These are phyloP conservation scores for Salvelinus namaycush DNA, from an alignment of 2,113 vertebrate genomes.

Conservation along the genomic window DNA sequence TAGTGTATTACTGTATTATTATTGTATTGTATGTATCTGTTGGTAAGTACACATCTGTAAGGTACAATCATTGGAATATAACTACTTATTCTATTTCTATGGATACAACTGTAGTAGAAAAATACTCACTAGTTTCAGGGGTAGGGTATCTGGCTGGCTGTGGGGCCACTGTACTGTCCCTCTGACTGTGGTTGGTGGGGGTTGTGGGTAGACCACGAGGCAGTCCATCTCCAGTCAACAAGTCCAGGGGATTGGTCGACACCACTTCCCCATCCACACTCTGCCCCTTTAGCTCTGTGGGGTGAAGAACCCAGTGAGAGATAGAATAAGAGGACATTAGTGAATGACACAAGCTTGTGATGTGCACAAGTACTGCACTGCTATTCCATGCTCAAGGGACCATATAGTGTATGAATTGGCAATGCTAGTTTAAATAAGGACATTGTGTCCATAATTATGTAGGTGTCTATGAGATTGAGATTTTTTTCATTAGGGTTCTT, in stretches of 20 bases:
- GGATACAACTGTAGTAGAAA: not conserved
- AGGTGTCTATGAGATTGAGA: too few relatives aligned
- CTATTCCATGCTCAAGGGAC: too few relatives aligned
- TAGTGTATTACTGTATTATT: not conserved
- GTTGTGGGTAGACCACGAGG: constrained; percentile 47
- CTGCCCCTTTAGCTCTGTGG: constrained; percentile 73
- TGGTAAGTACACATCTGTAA: too few relatives aligned
- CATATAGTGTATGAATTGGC: too few relatives aligned
- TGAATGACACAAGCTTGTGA: not conserved
- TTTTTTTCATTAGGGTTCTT: too few relatives aligned
- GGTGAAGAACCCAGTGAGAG: not conserved
- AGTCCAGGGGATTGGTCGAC: constrained; percentile 45
- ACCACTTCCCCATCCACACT: constrained; percentile 17
- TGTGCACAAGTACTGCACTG: not conserved
- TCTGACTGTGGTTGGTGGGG: constrained; percentile 27
- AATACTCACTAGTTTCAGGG: constrained; percentile 22
- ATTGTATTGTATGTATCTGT: not conserved
- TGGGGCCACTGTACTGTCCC: constrained; percentile 26
- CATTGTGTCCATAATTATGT: too few relatives aligned
- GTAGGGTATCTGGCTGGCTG: constrained; percentile 37
- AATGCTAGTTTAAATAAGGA: too few relatives aligned
- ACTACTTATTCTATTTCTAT: not conserved
- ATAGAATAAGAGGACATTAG: not conserved
- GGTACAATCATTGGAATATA: too few relatives aligned
- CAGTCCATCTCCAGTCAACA: constrained; percentile 37